Conservation (phyloP, 2,797 vertebrate genomes). For the Sus cebifrons region DNA sequence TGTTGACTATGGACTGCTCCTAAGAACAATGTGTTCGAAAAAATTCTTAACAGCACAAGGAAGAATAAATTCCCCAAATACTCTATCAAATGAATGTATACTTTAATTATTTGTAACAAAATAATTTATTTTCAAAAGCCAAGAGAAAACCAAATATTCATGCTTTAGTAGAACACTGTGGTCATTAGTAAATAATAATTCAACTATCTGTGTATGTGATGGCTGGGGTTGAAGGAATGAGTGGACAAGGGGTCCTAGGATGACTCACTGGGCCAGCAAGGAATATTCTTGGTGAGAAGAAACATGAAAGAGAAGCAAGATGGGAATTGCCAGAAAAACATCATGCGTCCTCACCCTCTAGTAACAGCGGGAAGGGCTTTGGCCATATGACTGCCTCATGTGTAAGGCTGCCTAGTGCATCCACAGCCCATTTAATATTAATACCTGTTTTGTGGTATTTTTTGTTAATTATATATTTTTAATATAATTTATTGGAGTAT, state of each 20-base stretch:
- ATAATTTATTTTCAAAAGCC: slow-evolving; percentile 45
- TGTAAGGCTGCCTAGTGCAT: not conserved
- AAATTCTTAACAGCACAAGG: slow-evolving; percentile 54
- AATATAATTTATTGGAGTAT: not conserved
- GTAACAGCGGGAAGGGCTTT: not conserved
- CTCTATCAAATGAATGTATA: slow-evolving; percentile 41
- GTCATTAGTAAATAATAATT: not conserved
- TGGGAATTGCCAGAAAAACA: not conserved
- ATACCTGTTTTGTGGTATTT: not conserved
- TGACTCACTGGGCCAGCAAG: not conserved
- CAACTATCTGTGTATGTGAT: not conserved
- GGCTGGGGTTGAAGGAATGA: not conserved
- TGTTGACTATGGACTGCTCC: slow-evolving; percentile 53
- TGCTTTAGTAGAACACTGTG: not conserved
- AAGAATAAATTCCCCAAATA: slow-evolving; percentile 56
- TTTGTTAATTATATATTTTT: slow-evolving; percentile 25
- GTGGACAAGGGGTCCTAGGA: not conserved
- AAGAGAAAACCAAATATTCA: slow-evolving; percentile 23
- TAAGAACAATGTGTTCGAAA: slow-evolving; percentile 73
- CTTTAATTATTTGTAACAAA: slow-evolving; percentile 67
- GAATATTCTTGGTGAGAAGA: not conserved
- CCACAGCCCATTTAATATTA: not conserved
- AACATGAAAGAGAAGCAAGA: not conserved
- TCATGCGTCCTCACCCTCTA: not conserved
- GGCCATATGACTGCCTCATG: not conserved